These are phyloP conservation scores for Vulpes ferrilata DNA, from an alignment of 2,113 vertebrate species.

Conservation along the genomic window DNA sequence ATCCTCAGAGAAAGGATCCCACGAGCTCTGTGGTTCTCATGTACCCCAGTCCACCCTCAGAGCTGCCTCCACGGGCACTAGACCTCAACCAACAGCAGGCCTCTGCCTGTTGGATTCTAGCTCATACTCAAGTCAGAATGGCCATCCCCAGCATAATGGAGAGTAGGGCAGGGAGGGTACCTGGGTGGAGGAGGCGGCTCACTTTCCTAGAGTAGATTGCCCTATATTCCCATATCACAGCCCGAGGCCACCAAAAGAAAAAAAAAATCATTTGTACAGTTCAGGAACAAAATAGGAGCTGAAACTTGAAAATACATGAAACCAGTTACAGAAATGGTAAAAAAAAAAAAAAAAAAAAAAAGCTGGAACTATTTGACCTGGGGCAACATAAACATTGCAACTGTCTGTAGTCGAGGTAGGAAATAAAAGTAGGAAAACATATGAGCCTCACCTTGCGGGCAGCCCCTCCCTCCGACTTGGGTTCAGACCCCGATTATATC, in stretches of 20 bases:
- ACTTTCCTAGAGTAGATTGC: neutral
- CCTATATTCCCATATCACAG: neutral
- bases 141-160: neutral
- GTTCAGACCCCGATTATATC: fast-evolving
- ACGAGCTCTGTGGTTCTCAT: fast-evolving
- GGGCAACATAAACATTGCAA: constrained; percentile 10
- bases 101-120: neutral
- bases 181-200: neutral
- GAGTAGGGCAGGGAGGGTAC: neutral
- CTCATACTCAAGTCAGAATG: constrained; percentile 20
- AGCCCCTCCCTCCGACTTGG: neutral
- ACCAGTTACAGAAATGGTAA: neutral
- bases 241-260: neutral
- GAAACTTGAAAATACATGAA: constrained; percentile 44
- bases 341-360: constrained; percentile 1
- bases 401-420: neutral
- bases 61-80: neutral
- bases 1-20: neutral
- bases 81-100: neutral
- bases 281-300: constrained; percentile 52
- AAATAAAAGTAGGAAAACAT: constrained; percentile 32
- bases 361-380: neutral
- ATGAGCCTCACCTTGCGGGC: neutral
- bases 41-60: fast-evolving
- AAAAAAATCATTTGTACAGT: neutral